Percentiles rank a stretch among this genome's conserved stretches.
These are phyloP conservation scores for Drosophila siamana DNA, from an alignment of 2,888 invertebrate species.

Conservation along the genomic window DNA sequence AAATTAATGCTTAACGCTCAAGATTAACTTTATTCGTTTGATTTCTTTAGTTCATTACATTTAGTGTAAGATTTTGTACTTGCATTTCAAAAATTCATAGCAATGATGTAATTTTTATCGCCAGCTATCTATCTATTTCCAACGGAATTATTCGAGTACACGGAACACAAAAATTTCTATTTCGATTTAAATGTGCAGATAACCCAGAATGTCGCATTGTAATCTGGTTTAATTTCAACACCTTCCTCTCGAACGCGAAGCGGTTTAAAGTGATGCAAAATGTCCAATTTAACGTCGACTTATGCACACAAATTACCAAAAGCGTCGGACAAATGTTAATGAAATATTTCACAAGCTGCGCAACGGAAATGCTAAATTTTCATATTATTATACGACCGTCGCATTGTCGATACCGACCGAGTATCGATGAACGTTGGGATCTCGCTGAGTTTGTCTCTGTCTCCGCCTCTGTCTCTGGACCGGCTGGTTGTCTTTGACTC, in stretches of 20 bases:
- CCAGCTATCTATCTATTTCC: too few species aligned
- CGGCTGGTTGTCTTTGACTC: slow-evolving; percentile 57
- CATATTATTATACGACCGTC: slow-evolving; percentile 75
- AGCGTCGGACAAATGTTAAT: slow-evolving; percentile 62
- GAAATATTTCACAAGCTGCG: slow-evolving; percentile 68
- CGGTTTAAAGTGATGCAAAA: slow-evolving; percentile 56
- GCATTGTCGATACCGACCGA: background rate
- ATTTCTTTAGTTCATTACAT: too few species aligned
- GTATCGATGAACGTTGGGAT: slow-evolving; percentile 53
- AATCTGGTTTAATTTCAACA: slow-evolving; percentile 38
- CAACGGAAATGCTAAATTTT: slow-evolving; percentile 80
- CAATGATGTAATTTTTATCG: too few species aligned
- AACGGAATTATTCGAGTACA: too few species aligned
- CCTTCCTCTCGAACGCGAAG: slow-evolving; percentile 11
- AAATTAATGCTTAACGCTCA: too few species aligned
- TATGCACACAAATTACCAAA: slow-evolving; percentile 75
- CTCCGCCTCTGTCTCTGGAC: slow-evolving; percentile 33
- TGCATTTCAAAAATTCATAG: too few species aligned
- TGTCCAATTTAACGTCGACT: slow-evolving; percentile 56
- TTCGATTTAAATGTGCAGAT: background rate
- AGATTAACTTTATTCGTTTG: too few species aligned
- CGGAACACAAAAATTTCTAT: background rate
- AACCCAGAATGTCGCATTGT: background rate
- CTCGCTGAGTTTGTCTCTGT: background rate
- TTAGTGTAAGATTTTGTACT: too few species aligned